These are phyloP conservation scores for Lepidurus apus DNA, from an alignment of 1,140 invertebrate species.

Conservation along the genomic window DNA sequence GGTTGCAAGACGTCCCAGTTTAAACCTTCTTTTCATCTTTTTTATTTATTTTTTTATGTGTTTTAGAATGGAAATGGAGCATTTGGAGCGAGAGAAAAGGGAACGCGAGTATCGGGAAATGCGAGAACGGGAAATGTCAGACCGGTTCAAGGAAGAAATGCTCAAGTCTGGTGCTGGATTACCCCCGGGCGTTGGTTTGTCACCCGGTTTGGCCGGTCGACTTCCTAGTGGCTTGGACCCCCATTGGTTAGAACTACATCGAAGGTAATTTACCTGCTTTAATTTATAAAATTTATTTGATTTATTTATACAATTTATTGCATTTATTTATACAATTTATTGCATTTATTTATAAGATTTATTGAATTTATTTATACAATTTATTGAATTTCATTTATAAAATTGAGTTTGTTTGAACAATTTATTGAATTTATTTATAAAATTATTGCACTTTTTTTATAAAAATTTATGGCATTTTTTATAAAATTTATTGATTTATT, in stretches of 20 bases:
- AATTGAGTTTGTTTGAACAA: too few species aligned
- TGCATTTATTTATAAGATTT: not conserved
- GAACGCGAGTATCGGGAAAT: conserved; percentile 77
- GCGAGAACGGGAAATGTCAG: conserved; percentile 74
- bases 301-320: not conserved
- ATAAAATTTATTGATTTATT: too few species aligned
- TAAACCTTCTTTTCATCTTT: conserved; percentile 24
- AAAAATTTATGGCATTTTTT: not conserved
- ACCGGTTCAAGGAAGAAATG: conserved; percentile 74
- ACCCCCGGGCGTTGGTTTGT: conserved; percentile 39
- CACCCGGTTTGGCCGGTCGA: conserved; percentile 50
- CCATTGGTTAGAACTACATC: conserved; percentile 81
- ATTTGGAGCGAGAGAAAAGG: conserved; percentile 70
- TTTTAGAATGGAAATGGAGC: conserved; percentile 64
- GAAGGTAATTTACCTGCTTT: conserved; percentile 50
- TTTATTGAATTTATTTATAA: not conserved
- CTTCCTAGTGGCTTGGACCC: conserved; percentile 64
- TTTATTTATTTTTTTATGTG: conserved; percentile 24
- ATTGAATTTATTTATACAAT: not conserved
- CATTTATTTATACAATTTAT: not conserved
- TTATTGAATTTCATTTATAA: not conserved
- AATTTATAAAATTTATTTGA: not conserved
- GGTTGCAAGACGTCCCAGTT: conserved; percentile 24
- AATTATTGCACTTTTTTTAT: too few species aligned
- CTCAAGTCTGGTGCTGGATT: conserved; percentile 53